Evolutionary conservation across 2,797 vertebrate genomes (phyloP).

Genomic region (Poeciliopsis presidionis): DNA sequence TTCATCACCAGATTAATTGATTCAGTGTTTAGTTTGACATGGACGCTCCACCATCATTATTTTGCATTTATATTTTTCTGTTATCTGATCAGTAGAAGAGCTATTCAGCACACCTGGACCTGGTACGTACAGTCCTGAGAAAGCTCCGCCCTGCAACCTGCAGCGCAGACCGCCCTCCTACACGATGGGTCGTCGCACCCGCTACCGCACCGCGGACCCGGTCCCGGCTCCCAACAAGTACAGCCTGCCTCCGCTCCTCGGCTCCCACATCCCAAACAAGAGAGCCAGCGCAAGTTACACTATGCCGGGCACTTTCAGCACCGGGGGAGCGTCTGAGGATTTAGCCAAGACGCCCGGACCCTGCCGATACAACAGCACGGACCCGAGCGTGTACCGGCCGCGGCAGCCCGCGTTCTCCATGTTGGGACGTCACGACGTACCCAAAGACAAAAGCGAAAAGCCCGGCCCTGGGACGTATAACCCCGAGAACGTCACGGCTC

Average conservation of each 20-base stretch:
- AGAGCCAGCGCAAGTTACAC: slow-evolving; percentile 84
- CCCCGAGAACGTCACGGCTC: slow-evolving; percentile 83
- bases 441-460: slow-evolving; percentile 58
- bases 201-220: slow-evolving; percentile 70
- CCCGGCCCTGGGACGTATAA: slow-evolving; percentile 86
- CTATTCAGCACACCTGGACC: slow-evolving; percentile 84
- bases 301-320: slow-evolving; percentile 70
- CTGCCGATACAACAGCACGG: slow-evolving; percentile 83
- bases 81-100: slow-evolving; percentile 62
- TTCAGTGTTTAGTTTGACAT: too few species aligned
- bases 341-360: slow-evolving; percentile 84
- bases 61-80: slow-evolving; percentile 21
- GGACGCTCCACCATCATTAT: not conserved
- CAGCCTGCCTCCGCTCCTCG: slow-evolving; percentile 84
- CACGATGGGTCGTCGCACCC: slow-evolving; percentile 84
- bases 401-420: slow-evolving; percentile 87
- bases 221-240: slow-evolving; percentile 88
- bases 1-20: too few species aligned
- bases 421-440: slow-evolving; percentile 76
- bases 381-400: slow-evolving; percentile 81
- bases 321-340: slow-evolving; percentile 78
- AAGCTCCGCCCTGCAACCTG: slow-evolving; percentile 68
- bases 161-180: slow-evolving; percentile 83
- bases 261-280: slow-evolving; percentile 81
- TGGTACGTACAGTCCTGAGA: slow-evolving; percentile 87